Base-by-base conservation (phyloP, 2,888 invertebrate genomes). In the Steinernema hermaphroditum region DNA sequence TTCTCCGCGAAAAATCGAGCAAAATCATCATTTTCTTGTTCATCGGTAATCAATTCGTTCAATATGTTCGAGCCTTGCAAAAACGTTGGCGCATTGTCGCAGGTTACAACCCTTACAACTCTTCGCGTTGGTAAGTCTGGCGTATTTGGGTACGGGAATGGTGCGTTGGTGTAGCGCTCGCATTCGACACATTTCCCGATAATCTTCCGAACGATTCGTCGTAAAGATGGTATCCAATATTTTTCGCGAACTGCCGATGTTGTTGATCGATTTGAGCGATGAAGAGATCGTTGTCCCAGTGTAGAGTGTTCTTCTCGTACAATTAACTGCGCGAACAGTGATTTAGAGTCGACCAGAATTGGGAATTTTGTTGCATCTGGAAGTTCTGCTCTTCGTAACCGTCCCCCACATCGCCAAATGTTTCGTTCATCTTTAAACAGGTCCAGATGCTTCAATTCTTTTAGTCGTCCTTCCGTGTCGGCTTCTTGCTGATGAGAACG, bases 171-270 rank as follows among this genome's bases (percentile, higher is more conserved):
- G 16, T 34, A 37, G 32, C 57, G 68, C 1, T 37, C 12, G 68
- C 76, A 76, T 0, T 41, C 44, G 2, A 22, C n/a, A n/a, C 76
- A 76, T 8, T 49, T 62, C 4, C 37, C 29, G 2, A 76, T 4
- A 14, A 22, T 9, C 2, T 69, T 27, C n/a, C 22, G 37, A 2
- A 72, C 68, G 14, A 29, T 19, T 1, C 27, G n/a, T 32, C 76
- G 16, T 2, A 71, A 72, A 34, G 72, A 16, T 4, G 74, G 76
- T 19, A 76, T 70, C 76, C 75, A 75, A 29, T 16, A 69, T 1
- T 43, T 9, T 16, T 73, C 29, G 6, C 73, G 8, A 19, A 75
- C 9, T 37, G n/a, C n/a, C n/a, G n/a, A n/a, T n/a, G n/a, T n/a
- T n/a, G n/a, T n/a, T n/a, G n/a, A n/a, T n/a, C n/a, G n/a, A n/a